A percentile compares a stretch with the other conserved stretches of the same genome.
Evolutionary conservation across 1,140 invertebrate species (phyloP).

Genomic region (Phocides pigmalion): DNA sequence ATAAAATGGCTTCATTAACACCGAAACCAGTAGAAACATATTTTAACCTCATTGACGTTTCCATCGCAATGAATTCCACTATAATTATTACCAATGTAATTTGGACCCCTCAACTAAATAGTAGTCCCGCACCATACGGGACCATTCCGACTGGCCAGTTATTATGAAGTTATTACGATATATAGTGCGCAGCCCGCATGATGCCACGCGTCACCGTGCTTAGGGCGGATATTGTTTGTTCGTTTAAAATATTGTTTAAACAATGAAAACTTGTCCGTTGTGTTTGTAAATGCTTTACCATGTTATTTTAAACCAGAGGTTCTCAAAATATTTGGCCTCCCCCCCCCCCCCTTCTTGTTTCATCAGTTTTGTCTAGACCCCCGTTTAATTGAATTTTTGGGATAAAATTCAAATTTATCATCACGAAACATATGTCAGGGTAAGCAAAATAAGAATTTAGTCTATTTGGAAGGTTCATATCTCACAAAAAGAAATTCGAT

Average conservation of each 20-base stretch:
- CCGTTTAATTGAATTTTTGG: too few relatives aligned
- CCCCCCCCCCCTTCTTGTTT: too few relatives aligned
- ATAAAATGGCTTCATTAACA: neutral
- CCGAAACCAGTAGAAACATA: neutral
- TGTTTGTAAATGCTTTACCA: too few relatives aligned
- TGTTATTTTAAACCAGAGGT: too few relatives aligned
- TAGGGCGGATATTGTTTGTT: slow-evolving; percentile 3
- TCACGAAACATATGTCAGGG: too few relatives aligned
- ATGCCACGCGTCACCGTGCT: slow-evolving; percentile 42
- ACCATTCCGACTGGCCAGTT: slow-evolving; percentile 51
- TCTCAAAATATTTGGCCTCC: too few relatives aligned
- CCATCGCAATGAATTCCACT: neutral
- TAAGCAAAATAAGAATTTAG: too few relatives aligned
- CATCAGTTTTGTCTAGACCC: too few relatives aligned
- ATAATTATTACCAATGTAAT: slow-evolving; percentile 12
- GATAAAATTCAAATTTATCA: too few relatives aligned
- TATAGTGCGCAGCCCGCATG: slow-evolving; percentile 58
- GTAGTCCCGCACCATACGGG: slow-evolving; percentile 46
- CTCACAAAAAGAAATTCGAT: too few relatives aligned
- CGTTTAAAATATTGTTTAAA: neutral
- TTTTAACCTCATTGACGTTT: neutral
- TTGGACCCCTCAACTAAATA: neutral
- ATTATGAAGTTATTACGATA: slow-evolving; percentile 60
- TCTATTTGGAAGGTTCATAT: too few relatives aligned
- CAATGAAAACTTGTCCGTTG: too few relatives aligned